A percentile compares a stretch with the other conserved stretches of the same genome.
phyloP scores from a whole-genome alignment of 2,113 vertebrate species.

The Anser cygnoides region DNA sequence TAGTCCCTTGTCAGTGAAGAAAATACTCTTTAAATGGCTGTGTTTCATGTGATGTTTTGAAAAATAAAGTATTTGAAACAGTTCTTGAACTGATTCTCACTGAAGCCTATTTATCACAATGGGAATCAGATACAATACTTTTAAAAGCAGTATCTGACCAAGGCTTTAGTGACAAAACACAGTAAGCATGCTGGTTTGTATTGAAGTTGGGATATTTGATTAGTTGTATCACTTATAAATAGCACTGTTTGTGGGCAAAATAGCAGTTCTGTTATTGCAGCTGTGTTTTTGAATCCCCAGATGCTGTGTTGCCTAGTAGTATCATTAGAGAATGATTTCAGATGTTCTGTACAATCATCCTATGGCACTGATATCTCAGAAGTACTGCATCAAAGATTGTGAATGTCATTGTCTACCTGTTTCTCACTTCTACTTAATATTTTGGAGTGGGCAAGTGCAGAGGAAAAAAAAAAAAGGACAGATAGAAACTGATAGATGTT shows the following conservation, averaged over 20 bases:
- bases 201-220: not conserved
- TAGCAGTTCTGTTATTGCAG: not conserved
- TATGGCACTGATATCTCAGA: not conserved
- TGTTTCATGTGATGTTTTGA: not conserved
- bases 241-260: constrained; percentile 3
- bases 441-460: constrained; percentile 37
- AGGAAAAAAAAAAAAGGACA: constrained; percentile 31
- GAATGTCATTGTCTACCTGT: not conserved
- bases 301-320: constrained; percentile 27
- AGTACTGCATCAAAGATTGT: not conserved
- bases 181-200: not conserved
- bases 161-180: not conserved
- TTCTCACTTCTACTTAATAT: not conserved
- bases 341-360: not conserved
- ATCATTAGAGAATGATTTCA: not conserved
- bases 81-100: not conserved
- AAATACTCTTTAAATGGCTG: not conserved
- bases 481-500: constrained; percentile 56
- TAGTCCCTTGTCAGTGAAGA: not conserved
- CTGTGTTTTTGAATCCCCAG: constrained; percentile 35
- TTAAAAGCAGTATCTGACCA: not conserved
- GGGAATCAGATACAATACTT: not conserved
- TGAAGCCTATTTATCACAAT: not conserved
- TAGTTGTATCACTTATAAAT: not conserved
- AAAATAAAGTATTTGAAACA: not conserved